Conservation (phyloP, 2,113 vertebrate species). For the Leptocoma aspasia region DNA sequence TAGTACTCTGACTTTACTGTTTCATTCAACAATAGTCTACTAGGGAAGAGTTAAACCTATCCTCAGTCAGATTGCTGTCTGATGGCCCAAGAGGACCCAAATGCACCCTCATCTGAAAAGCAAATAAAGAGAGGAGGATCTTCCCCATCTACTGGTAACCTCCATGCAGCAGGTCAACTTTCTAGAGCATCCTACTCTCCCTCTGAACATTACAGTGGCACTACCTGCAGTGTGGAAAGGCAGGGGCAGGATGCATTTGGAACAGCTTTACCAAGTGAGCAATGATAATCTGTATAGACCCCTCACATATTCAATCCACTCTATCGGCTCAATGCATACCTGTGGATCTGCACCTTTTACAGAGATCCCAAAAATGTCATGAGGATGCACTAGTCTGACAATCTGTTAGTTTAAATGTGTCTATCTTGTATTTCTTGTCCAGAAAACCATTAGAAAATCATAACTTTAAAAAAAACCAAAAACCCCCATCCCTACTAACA, state of each 20-base stretch:
- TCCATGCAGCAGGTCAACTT: background rate
- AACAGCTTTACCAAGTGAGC: background rate
- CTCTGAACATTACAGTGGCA: background rate
- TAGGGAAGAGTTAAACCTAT: background rate
- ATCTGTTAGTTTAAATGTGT: background rate
- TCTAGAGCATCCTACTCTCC: background rate
- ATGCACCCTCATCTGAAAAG: background rate
- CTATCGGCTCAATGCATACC: accelerated
- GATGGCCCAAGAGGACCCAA: background rate
- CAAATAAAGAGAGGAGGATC: background rate
- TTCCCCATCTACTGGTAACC: background rate
- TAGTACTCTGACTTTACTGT: background rate
- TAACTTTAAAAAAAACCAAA: background rate
- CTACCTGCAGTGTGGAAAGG: background rate
- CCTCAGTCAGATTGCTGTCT: background rate
- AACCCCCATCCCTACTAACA: background rate
- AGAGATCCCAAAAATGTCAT: background rate
- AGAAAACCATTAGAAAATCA: background rate
- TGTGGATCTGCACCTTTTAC: background rate
- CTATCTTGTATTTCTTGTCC: background rate
- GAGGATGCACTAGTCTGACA: background rate
- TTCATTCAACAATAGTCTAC: background rate
- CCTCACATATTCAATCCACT: background rate
- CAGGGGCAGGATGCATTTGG: background rate
- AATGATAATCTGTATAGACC: background rate